Base-by-base conservation (phyloP, 2,113 vertebrate genomes). In the Pachycephala philippinensis region DNA sequence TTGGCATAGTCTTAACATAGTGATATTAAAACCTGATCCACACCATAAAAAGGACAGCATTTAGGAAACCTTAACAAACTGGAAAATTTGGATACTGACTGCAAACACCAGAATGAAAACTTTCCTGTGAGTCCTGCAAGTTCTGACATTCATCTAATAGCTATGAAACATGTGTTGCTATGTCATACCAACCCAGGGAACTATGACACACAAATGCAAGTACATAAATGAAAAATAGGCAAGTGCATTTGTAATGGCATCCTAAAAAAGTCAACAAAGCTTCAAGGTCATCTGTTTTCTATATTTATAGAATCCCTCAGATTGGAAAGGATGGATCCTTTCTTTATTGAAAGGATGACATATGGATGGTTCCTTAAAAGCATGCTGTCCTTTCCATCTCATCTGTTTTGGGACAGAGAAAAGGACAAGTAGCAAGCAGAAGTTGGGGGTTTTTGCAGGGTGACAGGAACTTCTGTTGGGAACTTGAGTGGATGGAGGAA, bases 101-200 rank as follows among this genome's bases (percentile, higher is more conserved):
- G 11, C 20, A 31, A 87, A 66, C 22, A 59, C 26, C 27, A 81
- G 30, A 95, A 65, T 61, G 33, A 89, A 92, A 81, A 81, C 16
- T 74, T 69, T 53, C n/a, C 37, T 35, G 31, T 47, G 31, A 52
- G 27, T 53, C 15, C 27, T 77, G 61, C 4, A n/a, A 69, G 40
- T 53, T 84, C 31, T 81, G 56, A 15, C 21, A 47, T 50, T 84
- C 47, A 54, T 30, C 23, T 59, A 31, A 84, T 6, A 64, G 10
- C n/a, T 66, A 26, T 28, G 28, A 83, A 77, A 53, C 1, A 0
- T 4, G 4, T 40, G 11, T 40, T 78, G 10, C 7, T 4, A 0
- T 71, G 35, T 19, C 35, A 66, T 26, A 20, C 6, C 22, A 71
- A 17, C 10, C 33, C 64, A 59, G 33, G 18, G 31, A 84, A 23